Base-by-base conservation (phyloP, 1,140 invertebrate species). In the Penaeus japonicus region DNA sequence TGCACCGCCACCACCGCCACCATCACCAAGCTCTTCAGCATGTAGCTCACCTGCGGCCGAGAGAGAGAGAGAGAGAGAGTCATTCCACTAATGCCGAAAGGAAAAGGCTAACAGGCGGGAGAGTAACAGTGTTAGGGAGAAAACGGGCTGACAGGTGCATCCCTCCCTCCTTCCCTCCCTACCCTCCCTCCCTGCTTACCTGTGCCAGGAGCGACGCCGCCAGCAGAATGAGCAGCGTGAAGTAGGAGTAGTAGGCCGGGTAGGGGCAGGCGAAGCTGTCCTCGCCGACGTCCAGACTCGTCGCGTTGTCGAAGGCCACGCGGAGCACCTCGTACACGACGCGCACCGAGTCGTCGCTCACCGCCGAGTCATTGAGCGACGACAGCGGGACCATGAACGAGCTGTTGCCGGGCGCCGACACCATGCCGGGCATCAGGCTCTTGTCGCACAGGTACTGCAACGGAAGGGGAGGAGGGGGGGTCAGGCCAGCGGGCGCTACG, bases 241-340 rank as follows among this genome's bases (percentile, higher is more conserved):
- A 95, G 92, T 95, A 95, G 62, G 94, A 95, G 91, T 96, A 95
- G 92, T 96, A 96, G 27, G 95, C 95, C 47, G 96, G 96, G 92
- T 95, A 95, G 2, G 95, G 93, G 91, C 95, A 95, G 18, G 73
- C 62, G 30, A 32, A 18, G 39, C 75, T 47, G 30, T 27, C 79
- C 62, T 85, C 47, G 20, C 53, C 54, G 22, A 32, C 77, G 3
- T 89, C 82, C 18, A 18, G 15, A 2, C 47, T 54, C 7, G 62
- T 55, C 4, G 0, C 39, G 81, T 39, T 39, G 75, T n/a, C 89
- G 83, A 0, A 86, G 47, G 62, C 65, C 70, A 91, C 88, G 54
- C 91, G 90, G 77, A 91, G 91, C 59, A 91, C 91, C 27, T 39
- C 39, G 39, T 39, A 39, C 39, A 39, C 39, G 39, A 39, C 12